phyloP scores from a whole-genome alignment of 2,797 vertebrate species.

The Coregonus suidteri region DNA sequence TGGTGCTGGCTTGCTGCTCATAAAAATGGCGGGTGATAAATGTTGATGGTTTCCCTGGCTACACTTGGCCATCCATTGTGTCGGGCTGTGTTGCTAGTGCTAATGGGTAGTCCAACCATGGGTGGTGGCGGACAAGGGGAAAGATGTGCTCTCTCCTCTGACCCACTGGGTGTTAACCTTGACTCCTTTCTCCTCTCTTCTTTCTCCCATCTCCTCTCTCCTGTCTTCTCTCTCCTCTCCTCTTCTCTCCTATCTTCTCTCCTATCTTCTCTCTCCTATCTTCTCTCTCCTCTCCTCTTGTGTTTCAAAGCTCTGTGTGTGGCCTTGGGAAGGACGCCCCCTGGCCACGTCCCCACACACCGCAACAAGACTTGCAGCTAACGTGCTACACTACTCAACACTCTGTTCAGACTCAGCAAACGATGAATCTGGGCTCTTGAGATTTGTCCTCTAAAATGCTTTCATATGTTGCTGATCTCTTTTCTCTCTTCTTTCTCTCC shows the following conservation, averaged over 20 bases:
- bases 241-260: no score
- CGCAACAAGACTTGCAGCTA: background rate
- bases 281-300: no score
- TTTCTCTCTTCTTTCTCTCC: conserved; percentile 39
- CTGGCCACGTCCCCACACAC: background rate
- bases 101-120: background rate
- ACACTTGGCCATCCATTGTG: background rate
- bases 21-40: conserved; percentile 70
- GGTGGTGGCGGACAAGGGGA: conserved; percentile 42
- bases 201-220: conserved; percentile 9
- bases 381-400: background rate
- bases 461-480: conserved; percentile 48
- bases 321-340: background rate
- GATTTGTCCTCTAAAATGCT: conserved; percentile 45
- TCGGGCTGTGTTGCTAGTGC: conserved; percentile 27
- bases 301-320: background rate
- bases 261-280: no score
- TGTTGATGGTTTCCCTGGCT: conserved; percentile 70
- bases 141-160: no score
- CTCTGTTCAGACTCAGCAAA: conserved; percentile 5
- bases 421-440: conserved; percentile 26
- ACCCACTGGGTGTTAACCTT: conserved; percentile 19
- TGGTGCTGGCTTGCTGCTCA: conserved; percentile 52
- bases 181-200: background rate
- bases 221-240: conserved; percentile 36